Percentiles rank a stretch among this genome's conserved stretches.
phyloP scores from a whole-genome alignment of 2,113 vertebrate genomes.

The Caranx ignobilis region DNA sequence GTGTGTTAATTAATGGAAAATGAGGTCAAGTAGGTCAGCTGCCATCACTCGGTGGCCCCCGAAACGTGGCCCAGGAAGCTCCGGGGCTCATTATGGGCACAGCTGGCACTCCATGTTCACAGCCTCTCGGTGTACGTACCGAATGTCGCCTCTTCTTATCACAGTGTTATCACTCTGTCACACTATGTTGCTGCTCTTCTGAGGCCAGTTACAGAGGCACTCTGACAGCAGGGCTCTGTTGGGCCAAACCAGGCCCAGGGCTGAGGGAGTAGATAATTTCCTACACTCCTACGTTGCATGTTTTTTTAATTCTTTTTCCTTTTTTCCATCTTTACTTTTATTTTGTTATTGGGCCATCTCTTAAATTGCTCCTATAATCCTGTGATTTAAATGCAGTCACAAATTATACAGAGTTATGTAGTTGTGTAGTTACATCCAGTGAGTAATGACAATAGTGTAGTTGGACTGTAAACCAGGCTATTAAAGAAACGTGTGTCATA shows the following conservation, averaged over 20 bases:
- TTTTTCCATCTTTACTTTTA: not conserved
- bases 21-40: conserved; percentile 76
- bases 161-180: conserved; percentile 42
- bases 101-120: conserved; percentile 50
- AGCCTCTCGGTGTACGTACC: conserved; percentile 19
- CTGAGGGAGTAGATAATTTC: not conserved
- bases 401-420: not conserved
- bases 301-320: not conserved
- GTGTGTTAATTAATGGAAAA: conserved; percentile 79
- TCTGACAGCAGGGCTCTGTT: conserved; percentile 19
- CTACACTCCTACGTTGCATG: not conserved
- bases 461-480: conserved; percentile 7
- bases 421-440: not conserved
- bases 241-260: not conserved
- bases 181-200: conserved; percentile 20
- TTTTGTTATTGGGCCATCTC: conserved; percentile 33
- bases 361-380: conserved; percentile 17
- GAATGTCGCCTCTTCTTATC: conserved; percentile 34
- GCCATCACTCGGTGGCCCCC: conserved; percentile 44
- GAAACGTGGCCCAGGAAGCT: conserved; percentile 41
- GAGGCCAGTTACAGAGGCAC: conserved; percentile 26
- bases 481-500: not conserved
- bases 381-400: conserved; percentile 30
- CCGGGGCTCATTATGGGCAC: conserved; percentile 63
- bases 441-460: conserved; percentile 31